Conservation (phyloP, 2,797 vertebrate species). For the Vipera ursinii region DNA sequence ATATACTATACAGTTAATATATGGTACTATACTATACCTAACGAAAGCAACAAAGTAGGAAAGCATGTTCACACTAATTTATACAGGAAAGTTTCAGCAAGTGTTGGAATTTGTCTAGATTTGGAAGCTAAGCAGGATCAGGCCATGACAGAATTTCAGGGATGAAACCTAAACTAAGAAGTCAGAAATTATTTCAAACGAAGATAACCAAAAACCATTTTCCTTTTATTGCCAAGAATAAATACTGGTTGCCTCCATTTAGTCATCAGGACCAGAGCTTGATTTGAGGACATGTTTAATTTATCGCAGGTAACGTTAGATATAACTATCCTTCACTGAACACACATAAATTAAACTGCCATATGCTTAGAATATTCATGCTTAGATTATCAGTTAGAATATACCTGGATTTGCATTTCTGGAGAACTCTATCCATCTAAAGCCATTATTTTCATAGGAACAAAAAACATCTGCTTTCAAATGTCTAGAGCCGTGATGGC, state of each 20-base stretch:
- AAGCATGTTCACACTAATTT: neutral
- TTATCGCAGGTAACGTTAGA: neutral
- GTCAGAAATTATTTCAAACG: neutral
- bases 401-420: neutral
- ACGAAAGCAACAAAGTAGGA: neutral
- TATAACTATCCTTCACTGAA: neutral
- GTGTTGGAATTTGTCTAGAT: neutral
- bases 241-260: neutral
- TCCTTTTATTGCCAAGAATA: neutral
- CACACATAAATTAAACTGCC: neutral
- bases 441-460: neutral
- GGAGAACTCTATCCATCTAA: neutral
- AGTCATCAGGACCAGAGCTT: neutral
- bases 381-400: neutral
- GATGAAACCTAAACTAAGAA: neutral
- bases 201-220: neutral
- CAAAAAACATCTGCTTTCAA: neutral
- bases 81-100: neutral
- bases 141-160: neutral
- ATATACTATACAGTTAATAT: neutral
- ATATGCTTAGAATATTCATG: neutral
- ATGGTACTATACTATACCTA: neutral
- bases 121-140: neutral
- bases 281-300: neutral
- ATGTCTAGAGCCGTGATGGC: neutral